Percentiles rank a stretch among this genome's conserved stretches.
Conservation (phyloP, 2,797 vertebrate genomes). For the Carapus acus region DNA sequence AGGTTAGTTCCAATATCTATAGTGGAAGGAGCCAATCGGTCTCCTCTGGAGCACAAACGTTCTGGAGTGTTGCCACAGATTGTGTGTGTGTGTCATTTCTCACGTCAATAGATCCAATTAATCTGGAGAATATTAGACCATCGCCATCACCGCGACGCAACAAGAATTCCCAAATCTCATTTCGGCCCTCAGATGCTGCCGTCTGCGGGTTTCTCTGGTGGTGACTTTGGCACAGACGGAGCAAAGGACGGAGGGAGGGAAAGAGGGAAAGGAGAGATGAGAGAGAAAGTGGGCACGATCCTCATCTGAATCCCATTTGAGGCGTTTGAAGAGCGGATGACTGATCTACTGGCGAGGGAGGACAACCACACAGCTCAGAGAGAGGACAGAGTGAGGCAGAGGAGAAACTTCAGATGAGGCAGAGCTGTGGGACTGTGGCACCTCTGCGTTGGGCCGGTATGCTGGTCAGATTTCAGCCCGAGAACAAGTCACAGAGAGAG, state of each 20-base stretch:
- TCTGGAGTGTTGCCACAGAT: slow-evolving; percentile 31
- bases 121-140: slow-evolving; percentile 39
- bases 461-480: slow-evolving; percentile 43
- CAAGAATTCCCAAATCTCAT: slow-evolving; percentile 21
- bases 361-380: slow-evolving; percentile 28
- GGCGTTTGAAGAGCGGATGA: slow-evolving; percentile 46
- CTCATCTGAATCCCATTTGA: slow-evolving; percentile 46
- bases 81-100: slow-evolving; percentile 32
- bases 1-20: slow-evolving; percentile 27
- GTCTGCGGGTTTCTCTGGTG: slow-evolving; percentile 30
- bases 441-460: slow-evolving; percentile 23
- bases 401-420: slow-evolving; percentile 50
- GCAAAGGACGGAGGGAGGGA: slow-evolving; percentile 10
- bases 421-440: slow-evolving; percentile 17
- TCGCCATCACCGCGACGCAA: slow-evolving; percentile 15
- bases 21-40: slow-evolving; percentile 46
- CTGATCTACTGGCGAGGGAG: slow-evolving; percentile 39
- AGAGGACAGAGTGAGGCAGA: not conserved
- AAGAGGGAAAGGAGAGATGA: slow-evolving; percentile 1
- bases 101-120: slow-evolving; percentile 51
- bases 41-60: slow-evolving; percentile 34
- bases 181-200: slow-evolving; percentile 5
- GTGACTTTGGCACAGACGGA: slow-evolving; percentile 19
- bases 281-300: slow-evolving; percentile 34
- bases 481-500: slow-evolving; percentile 47